Evolutionary conservation across 2,113 vertebrate species (phyloP), one percentile per base, ranked within the genome.

Genomic region (Geothlypis trichas): DNA sequence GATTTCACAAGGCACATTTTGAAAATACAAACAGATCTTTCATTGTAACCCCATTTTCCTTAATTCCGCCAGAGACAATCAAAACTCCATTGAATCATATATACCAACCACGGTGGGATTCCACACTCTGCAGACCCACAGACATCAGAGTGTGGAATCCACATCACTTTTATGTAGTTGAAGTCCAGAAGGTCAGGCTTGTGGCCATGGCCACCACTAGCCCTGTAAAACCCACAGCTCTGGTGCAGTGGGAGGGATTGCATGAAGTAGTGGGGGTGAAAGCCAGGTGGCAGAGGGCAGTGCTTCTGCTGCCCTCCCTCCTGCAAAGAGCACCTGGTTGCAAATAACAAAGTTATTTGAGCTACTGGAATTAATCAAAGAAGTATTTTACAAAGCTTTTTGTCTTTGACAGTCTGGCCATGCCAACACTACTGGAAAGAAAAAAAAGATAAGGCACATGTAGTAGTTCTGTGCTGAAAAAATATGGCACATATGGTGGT

Each of bases 191-290:
- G 21, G 8, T 47, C 1, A 2, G 30, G 14, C 5, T 61, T 73
- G 30, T 42, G 47, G 22, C 35, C 19, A 5, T 4, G 20, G n/a
- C n/a, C 63, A 24, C 13, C 35, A 8, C 17, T 10, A 21, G 19
- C 3, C 39, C 42, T 35, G 31, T 49, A 54, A 84, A 83, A 33
- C 6, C 27, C 2, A 0, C 0, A 0, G 41, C 27, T 31, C 35
- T n/a, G 35, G 35, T n/a, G 33, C 22, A 57, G 68, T 14, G 6
- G 30, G 10, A 2, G 8, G 35, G 15, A 55, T 30, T 39, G 15
- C 28, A 21, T 0, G 0, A 42, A 22, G 14, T 10, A 28, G 1
- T 41, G 33, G 17, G 12, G 27, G 1, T 57, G 55, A 71, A 55
- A 63, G 12, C 51, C 20, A 22, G 49, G 37, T 24, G 55, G 35